These are phyloP conservation scores for Tinea pellionella DNA, from an alignment of 2,888 invertebrate genomes.

Conservation along the genomic window DNA sequence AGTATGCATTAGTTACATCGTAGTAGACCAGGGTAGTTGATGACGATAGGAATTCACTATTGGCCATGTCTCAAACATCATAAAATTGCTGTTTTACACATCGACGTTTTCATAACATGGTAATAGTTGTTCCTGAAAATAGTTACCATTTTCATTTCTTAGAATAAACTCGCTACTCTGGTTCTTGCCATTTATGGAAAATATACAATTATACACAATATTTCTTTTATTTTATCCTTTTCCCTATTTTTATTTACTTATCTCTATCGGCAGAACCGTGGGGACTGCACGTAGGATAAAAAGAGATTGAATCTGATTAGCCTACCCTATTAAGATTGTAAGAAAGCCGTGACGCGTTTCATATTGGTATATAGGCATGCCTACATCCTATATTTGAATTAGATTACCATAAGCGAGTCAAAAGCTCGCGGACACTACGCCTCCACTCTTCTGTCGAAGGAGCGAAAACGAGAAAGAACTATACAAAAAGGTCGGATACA, in stretches of 20 bases:
- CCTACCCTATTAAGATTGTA: not conserved
- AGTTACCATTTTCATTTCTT: slow-evolving; percentile 64
- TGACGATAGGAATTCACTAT: not conserved
- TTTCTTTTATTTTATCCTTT: slow-evolving; percentile 35
- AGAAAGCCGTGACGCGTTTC: no score
- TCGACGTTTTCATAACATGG: not conserved
- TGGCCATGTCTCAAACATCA: not conserved
- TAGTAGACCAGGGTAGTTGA: slow-evolving; percentile 1
- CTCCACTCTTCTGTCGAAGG: slow-evolving; percentile 33
- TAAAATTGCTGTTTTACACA: no score
- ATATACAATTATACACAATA: slow-evolving; percentile 51
- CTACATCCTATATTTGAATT: slow-evolving; percentile 24
- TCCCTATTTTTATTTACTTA: no score
- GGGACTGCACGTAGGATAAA: no score
- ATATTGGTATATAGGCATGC: no score
- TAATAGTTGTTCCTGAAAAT: not conserved
- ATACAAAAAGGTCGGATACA: slow-evolving; percentile 67
- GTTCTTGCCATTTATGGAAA: slow-evolving; percentile 61
- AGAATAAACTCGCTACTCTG: slow-evolving; percentile 58
- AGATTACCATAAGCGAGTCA: slow-evolving; percentile 34
- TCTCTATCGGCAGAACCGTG: no score
- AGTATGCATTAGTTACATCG: not conserved
- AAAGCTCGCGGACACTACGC: not conserved
- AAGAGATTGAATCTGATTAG: not conserved
- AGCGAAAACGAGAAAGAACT: slow-evolving; percentile 48